Conservation (phyloP, 2,797 vertebrate genomes). For the Orestias chungarensis region DNA sequence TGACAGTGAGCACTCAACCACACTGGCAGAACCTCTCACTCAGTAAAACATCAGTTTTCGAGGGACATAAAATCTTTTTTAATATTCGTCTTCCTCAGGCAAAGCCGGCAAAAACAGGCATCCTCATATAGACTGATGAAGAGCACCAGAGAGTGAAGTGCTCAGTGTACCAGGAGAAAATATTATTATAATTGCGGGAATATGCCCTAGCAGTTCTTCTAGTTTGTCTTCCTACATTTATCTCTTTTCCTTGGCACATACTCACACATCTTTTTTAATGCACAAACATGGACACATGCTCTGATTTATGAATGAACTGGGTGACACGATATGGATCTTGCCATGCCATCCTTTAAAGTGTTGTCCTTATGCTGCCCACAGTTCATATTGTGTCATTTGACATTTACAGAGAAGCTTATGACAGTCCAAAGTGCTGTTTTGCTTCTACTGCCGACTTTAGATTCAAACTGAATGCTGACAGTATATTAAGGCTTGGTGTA, state of each 20-base stretch:
- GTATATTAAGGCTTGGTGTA: conserved; percentile 49
- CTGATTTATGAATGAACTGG: conserved; percentile 76
- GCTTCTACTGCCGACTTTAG: conserved; percentile 52
- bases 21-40: conserved; percentile 53
- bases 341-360: conserved; percentile 68
- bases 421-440: conserved; percentile 64
- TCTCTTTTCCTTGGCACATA: conserved; percentile 48
- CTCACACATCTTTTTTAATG: conserved; percentile 16
- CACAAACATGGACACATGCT: conserved; percentile 36
- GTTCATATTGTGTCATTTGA: conserved; percentile 77
- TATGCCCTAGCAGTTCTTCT: conserved; percentile 55
- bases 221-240: conserved; percentile 53
- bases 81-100: conserved; percentile 54
- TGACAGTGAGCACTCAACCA: conserved; percentile 58
- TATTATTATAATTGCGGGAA: conserved; percentile 59
- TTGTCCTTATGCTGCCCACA: conserved; percentile 65
- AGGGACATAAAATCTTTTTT: conserved; percentile 60
- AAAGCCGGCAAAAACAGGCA: conserved; percentile 4
- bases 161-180: conserved; percentile 55
- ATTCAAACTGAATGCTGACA: conserved; percentile 50
- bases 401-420: conserved; percentile 70
- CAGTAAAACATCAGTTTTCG: conserved; percentile 64
- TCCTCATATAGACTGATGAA: conserved; percentile 21
- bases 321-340: conserved; percentile 72
- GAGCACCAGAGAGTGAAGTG: conserved; percentile 35